These are phyloP conservation scores for cattle (Bos taurus) DNA, from an alignment of 2,113 vertebrate species.

Conservation along the genomic window DNA sequence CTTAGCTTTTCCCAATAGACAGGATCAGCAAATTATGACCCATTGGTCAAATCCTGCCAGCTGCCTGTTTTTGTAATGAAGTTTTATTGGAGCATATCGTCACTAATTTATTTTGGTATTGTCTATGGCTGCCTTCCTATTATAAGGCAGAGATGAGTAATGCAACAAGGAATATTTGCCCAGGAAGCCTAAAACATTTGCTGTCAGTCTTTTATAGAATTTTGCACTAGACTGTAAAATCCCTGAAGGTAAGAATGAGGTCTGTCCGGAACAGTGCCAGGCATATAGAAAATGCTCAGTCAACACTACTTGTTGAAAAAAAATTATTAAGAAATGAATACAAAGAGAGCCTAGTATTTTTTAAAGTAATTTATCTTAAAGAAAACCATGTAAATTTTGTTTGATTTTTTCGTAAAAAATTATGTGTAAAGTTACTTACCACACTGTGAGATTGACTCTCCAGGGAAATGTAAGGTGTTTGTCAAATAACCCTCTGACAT, in stretches of 20 bases:
- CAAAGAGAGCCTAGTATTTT: not conserved
- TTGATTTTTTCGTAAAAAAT: not conserved
- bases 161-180: not conserved
- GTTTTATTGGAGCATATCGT: not conserved
- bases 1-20: not conserved
- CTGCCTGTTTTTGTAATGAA: not conserved
- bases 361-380: not conserved
- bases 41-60: too few relatives aligned
- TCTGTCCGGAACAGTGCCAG: not conserved
- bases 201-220: not conserved
- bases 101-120: not conserved
- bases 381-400: constrained; percentile 15
- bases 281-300: not conserved
- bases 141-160: not conserved
- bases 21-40: not conserved
- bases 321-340: not conserved
- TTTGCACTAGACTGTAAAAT: not conserved
- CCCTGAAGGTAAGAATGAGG: not conserved
- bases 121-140: not conserved
- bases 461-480: not conserved
- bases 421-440: not conserved
- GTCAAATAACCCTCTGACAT: not conserved
- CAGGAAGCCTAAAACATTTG: not conserved
- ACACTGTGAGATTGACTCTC: not conserved
- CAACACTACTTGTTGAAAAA: not conserved